Percentiles rank a stretch among this genome's conserved stretches.
Evolutionary conservation across 2,888 invertebrate genomes (phyloP).

Genomic region (Sepiola atlantica): DNA sequence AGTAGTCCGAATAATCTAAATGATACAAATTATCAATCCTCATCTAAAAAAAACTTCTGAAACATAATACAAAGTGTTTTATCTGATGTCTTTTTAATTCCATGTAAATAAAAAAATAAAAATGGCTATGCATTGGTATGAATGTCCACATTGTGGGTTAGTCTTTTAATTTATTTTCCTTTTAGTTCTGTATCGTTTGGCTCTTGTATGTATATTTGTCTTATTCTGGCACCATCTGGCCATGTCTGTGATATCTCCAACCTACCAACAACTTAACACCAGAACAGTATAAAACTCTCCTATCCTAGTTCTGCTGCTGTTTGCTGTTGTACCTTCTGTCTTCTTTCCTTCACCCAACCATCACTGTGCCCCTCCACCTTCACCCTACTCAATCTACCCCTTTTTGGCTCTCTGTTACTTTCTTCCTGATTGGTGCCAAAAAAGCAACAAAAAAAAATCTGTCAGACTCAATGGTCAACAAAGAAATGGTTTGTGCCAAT

Average conservation of each 20-base stretch:
- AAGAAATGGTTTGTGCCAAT: constrained; percentile 37
- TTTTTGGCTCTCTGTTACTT: neutral
- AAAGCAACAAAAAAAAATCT: neutral
- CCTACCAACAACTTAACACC: constrained; percentile 14
- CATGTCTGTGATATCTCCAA: neutral
- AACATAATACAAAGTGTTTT: no score
- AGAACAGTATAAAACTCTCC: neutral
- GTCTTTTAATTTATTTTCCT: no score
- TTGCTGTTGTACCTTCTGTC: no score
- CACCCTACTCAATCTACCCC: neutral
- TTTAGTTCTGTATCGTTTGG: neutral
- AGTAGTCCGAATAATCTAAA: no score
- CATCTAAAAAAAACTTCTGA: no score
- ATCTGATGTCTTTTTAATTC: no score
- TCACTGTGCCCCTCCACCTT: no score
- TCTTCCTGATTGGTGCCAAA: neutral
- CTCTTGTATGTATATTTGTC: neutral
- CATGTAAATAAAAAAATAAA: no score
- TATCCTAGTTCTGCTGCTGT: neutral
- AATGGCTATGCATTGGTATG: no score
- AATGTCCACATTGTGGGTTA: no score
- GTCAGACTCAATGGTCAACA: constrained; percentile 43
- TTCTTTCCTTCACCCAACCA: no score
- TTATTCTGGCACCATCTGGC: neutral
- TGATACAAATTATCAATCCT: no score